Percentiles rank a stretch among this genome's conserved stretches.
phyloP scores from a whole-genome alignment of 2,888 invertebrate species.

The Athalia cordata region DNA sequence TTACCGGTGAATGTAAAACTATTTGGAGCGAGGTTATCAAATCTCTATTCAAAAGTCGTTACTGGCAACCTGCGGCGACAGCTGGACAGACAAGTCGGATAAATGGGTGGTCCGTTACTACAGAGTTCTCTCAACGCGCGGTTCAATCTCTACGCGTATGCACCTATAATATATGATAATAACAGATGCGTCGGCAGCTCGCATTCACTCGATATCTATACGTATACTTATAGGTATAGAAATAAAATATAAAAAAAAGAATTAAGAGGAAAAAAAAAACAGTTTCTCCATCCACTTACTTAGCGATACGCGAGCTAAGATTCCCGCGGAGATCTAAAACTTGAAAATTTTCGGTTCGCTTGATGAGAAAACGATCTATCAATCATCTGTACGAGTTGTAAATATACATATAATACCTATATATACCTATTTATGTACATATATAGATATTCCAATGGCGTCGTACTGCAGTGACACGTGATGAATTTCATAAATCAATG shows the following conservation, averaged over 20 bases:
- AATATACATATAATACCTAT: not conserved
- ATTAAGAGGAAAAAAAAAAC: not conserved
- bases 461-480: conserved; percentile 8
- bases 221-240: not conserved
- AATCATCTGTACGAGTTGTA: not conserved
- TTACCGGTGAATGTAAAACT: not conserved
- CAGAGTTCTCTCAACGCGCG: not conserved
- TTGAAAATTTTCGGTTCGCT: conserved; percentile 2
- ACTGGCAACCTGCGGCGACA: conserved; percentile 35
- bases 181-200: conserved; percentile 13
- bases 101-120: conserved; percentile 20
- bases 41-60: conserved; percentile 39
- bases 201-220: conserved; percentile 1
- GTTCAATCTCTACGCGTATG: not conserved
- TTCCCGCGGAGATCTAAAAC: conserved; percentile 26
- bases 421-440: not conserved
- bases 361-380: conserved; percentile 9
- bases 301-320: not conserved
- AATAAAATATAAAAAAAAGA: not conserved
- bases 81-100: conserved; percentile 25
- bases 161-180: too few relatives aligned
- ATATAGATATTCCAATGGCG: not conserved
- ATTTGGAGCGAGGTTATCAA: conserved; percentile 12
- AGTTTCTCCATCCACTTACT: not conserved
- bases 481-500: conserved; percentile 36